Base-by-base conservation (phyloP, 2,113 vertebrate genomes). In the Leptodactylus fuscus region DNA sequence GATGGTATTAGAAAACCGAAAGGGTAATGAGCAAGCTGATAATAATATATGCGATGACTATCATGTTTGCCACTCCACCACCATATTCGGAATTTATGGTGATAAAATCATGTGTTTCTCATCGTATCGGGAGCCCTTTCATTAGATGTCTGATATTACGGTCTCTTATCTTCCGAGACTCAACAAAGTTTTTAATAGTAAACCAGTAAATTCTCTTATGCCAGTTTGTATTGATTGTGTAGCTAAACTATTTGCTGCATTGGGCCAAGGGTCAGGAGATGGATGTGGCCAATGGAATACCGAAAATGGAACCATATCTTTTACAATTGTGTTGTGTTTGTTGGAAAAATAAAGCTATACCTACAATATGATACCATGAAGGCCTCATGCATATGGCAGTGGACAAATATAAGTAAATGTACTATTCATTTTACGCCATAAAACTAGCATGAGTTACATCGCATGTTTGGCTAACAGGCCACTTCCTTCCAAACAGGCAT, bases 1-100 rank as follows among this genome's bases (percentile, higher is more conserved):
- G 65, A 73, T 58, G 13, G 67, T 24, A 82, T 82, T 82, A 73
- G 20, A 81, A 58, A 82, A 46, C 48, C 67, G n/a, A 73, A 82
- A 82, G 49, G 10, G 48, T 51, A 82, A 73, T 73, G 69, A 82
- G 67, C 22, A 82, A 38, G 65, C 81, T 73, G 15, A 58, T 58
- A 79, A 79, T 79, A 58, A 79, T 79, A 41, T n/a, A 38, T 38
- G 76, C 76, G 60, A 79, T 79, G 76, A 58, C 76, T 41, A 58
- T 58, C 51, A 24, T 60, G 51, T 79, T 60, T 60, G 34, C 32
- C 38, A 15, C 51, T 41, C 76, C 34, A 41, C 34, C 76, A 24
- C 53, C 24, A 58, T 58, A 7, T 55, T 18, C 34, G 16, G 34
- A 79, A 60, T 79, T 79, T 79, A 58, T 24, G n/a, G 51, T 24